Conservation (phyloP, 2,888 invertebrate species). For the Anthrax anthrax region DNA sequence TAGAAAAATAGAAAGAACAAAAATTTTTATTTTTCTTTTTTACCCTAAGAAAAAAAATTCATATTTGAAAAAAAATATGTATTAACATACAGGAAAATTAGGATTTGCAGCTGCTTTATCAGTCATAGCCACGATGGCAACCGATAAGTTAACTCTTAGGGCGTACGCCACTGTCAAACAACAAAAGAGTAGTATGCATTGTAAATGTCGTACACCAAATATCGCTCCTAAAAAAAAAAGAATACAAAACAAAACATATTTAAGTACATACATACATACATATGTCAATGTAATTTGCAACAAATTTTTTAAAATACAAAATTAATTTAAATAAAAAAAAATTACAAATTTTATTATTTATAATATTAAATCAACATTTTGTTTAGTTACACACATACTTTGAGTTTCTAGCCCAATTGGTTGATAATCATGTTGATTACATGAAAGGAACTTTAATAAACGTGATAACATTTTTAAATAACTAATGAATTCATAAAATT, state of each 20-base stretch:
- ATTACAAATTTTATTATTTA: too few species aligned
- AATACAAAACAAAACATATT: not conserved
- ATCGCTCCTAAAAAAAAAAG: conserved; percentile 11
- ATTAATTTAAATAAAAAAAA: not conserved
- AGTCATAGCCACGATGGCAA: conserved; percentile 57
- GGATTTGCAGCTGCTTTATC: conserved; percentile 5
- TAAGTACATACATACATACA: too few species aligned
- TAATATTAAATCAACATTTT: not conserved
- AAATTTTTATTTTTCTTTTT: too few species aligned
- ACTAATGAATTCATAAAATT: too few species aligned
- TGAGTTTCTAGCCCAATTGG: conserved; percentile 16
- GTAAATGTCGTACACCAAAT: conserved; percentile 45
- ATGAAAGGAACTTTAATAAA: not conserved
- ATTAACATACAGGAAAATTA: conserved; percentile 1
- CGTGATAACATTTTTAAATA: not conserved
- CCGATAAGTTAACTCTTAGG: conserved; percentile 49
- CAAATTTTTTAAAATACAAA: too few species aligned
- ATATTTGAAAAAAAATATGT: not conserved
- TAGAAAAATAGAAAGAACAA: conserved; percentile 21
- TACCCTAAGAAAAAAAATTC: too few species aligned
- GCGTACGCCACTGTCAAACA: conserved; percentile 44
- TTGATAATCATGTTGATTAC: conserved; percentile 34
- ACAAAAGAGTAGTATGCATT: conserved; percentile 31
- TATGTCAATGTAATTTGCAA: too few species aligned
- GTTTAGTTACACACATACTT: not conserved